A percentile compares a stretch with the other conserved stretches of the same genome.
Conservation (phyloP, 2,113 vertebrate genomes). For the Lepus timidus region DNA sequence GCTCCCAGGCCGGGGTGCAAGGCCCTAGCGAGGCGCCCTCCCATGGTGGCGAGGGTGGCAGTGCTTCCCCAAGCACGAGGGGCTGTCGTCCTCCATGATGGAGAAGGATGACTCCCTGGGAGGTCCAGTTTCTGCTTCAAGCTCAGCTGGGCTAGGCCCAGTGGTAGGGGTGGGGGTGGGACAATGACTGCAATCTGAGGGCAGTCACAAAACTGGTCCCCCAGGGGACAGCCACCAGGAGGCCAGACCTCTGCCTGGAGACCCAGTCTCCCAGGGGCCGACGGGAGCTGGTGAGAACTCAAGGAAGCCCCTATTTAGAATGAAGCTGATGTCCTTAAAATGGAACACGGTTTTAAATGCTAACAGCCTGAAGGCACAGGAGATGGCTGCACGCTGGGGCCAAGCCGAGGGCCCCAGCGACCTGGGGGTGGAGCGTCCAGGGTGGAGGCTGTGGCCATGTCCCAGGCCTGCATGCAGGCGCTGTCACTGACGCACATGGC, state of each 20-base stretch:
- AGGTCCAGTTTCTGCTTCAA: slow-evolving; percentile 53
- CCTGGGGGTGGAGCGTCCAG: neutral
- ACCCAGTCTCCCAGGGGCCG: fast-evolving
- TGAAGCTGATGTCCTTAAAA: neutral
- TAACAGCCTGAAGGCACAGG: neutral
- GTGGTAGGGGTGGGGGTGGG: neutral
- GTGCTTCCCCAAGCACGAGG: neutral
- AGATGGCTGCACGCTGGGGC: neutral
- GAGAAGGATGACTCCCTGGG: slow-evolving; percentile 47
- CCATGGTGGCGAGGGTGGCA: neutral
- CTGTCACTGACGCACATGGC: no score
- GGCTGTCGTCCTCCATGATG: slow-evolving; percentile 44
- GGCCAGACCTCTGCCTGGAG: slow-evolving; percentile 1
- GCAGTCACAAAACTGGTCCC: neutral
- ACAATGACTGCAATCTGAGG: neutral
- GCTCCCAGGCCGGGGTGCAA: slow-evolving; percentile 55
- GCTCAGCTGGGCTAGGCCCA: neutral
- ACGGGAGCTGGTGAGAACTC: neutral
- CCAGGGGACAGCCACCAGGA: neutral
- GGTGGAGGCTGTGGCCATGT: neutral
- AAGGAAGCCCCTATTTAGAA: neutral
- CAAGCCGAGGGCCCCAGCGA: fast-evolving
- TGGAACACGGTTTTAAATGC: neutral
- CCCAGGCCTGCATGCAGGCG: neutral
- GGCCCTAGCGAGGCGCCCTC: slow-evolving; percentile 67